Conservation (phyloP, 2,888 invertebrate species). For the Macaria liturata region DNA sequence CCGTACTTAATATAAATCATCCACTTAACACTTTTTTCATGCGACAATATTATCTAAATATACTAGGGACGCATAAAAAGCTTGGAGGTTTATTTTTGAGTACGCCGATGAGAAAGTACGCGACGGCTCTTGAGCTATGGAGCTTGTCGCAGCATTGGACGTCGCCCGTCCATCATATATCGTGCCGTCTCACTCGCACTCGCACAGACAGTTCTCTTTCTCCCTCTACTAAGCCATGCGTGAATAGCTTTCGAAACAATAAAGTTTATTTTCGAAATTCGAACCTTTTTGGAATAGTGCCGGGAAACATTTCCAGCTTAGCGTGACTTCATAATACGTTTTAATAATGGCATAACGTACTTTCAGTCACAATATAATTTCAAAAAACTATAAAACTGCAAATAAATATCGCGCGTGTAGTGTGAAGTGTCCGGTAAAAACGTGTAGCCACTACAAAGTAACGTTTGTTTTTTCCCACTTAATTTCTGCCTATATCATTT, state of each 20-base stretch:
- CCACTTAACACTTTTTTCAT: conserved; percentile 80
- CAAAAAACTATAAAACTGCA: conserved; percentile 17
- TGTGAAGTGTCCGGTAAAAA: conserved; percentile 37
- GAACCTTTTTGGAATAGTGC: conserved; percentile 54
- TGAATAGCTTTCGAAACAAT: conserved; percentile 71
- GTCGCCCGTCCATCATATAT: conserved; percentile 71
- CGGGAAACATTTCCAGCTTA: conserved; percentile 31
- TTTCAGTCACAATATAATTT: not conserved
- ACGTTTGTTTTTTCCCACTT: conserved; percentile 43
- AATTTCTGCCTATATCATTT: conserved; percentile 45
- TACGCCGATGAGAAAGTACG: conserved; percentile 77
- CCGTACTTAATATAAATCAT: conserved; percentile 79
- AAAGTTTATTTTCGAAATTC: conserved; percentile 66
- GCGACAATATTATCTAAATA: conserved; percentile 77
- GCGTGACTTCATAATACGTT: conserved; percentile 5
- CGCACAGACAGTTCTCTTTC: conserved; percentile 20
- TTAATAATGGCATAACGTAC: conserved; percentile 3
- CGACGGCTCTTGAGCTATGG: conserved; percentile 72
- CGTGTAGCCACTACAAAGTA: conserved; percentile 26
- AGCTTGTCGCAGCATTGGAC: conserved; percentile 65
- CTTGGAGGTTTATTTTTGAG: conserved; percentile 74
- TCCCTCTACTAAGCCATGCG: conserved; percentile 59
- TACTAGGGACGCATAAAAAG: conserved; percentile 75
- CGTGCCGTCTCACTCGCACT: conserved; percentile 52
- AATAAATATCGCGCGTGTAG: conserved; percentile 9